These are phyloP conservation scores for Megalurothrips usitatus DNA, from an alignment of 2,888 invertebrate species.

Conservation along the genomic window DNA sequence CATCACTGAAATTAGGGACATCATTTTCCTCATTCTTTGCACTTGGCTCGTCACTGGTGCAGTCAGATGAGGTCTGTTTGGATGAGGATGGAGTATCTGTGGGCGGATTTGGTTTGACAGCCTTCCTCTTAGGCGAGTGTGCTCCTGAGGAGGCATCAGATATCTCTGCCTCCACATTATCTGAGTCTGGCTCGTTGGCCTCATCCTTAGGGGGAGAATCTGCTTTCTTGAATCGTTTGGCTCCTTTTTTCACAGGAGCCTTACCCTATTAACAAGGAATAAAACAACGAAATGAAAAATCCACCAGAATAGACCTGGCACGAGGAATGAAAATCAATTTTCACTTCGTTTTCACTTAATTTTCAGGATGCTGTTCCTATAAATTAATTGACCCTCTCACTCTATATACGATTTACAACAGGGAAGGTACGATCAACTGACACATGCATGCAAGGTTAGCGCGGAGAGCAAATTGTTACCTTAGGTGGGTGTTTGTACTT, in stretches of 20 bases:
- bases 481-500: conserved; percentile 72
- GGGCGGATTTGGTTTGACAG: conserved; percentile 27
- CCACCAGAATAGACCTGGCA: too few species aligned
- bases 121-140: not conserved
- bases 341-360: conserved; percentile 31
- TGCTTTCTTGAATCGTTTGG: not conserved
- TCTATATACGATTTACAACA: conserved; percentile 28
- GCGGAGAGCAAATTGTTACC: conserved; percentile 38
- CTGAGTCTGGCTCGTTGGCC: not conserved
- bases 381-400: not conserved
- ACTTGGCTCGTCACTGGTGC: conserved; percentile 19
- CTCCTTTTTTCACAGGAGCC: not conserved
- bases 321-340: not conserved
- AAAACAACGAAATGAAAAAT: not conserved
- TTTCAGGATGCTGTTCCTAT: conserved; percentile 29
- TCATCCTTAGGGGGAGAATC: not conserved
- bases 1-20: not conserved
- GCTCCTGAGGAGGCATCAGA: not conserved
- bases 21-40: not conserved
- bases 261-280: not conserved
- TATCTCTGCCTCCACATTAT: not conserved
- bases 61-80: conserved; percentile 15
- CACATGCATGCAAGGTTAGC: conserved; percentile 5
- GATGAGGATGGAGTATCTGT: not conserved
- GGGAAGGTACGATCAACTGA: too few species aligned